Evolutionary conservation across 2,888 invertebrate species (phyloP).

Genomic region (Drosophila incognita): DNA sequence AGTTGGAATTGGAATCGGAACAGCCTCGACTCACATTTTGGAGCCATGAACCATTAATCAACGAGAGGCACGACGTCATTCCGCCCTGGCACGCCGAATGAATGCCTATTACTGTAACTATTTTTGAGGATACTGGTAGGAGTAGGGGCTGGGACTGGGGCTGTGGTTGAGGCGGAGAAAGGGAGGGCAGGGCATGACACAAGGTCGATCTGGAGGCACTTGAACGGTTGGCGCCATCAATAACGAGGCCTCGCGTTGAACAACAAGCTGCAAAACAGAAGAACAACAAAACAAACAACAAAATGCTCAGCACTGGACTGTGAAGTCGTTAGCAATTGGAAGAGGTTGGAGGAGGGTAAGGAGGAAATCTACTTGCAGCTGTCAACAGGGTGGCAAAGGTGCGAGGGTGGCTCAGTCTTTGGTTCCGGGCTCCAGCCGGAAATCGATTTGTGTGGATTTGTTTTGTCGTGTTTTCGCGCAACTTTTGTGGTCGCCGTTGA

Average conservation of each 20-base stretch:
- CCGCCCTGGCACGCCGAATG: slow-evolving; percentile 67
- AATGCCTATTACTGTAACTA: slow-evolving; percentile 67
- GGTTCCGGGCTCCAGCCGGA: slow-evolving; percentile 45
- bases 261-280: slow-evolving; percentile 63
- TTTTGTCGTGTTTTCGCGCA: slow-evolving; percentile 68
- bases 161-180: background rate
- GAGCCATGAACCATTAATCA: slow-evolving; percentile 73
- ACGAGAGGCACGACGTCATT: slow-evolving; percentile 63
- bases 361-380: slow-evolving; percentile 64
- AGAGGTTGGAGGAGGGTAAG: background rate
- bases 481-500: slow-evolving; percentile 47
- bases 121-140: slow-evolving; percentile 23
- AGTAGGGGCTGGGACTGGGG: background rate
- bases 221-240: slow-evolving; percentile 66
- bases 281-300: slow-evolving; percentile 74
- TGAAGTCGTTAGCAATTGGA: slow-evolving; percentile 56
- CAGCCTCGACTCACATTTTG: slow-evolving; percentile 37
- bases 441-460: slow-evolving; percentile 80
- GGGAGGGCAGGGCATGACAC: slow-evolving; percentile 30
- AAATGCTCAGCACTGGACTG: slow-evolving; percentile 52
- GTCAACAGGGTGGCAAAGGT: slow-evolving; percentile 62
- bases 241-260: slow-evolving; percentile 70
- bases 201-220: slow-evolving; percentile 73
- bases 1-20: slow-evolving; percentile 20
- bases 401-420: slow-evolving; percentile 37